Evolutionary conservation across 2,888 invertebrate genomes (phyloP).

Genomic region (Nemotelus nigrinus): DNA sequence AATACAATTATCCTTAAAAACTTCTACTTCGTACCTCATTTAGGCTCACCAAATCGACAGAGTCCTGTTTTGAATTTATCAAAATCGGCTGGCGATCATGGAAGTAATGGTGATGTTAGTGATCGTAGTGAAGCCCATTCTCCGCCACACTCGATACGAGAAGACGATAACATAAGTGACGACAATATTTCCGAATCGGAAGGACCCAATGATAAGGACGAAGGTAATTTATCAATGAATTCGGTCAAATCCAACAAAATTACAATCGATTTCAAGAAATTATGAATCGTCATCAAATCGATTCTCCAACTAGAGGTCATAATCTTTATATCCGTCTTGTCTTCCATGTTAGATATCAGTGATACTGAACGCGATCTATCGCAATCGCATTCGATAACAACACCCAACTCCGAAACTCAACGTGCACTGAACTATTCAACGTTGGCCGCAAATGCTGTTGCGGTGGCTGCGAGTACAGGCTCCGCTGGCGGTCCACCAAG

Average conservation of each 20-base stretch:
- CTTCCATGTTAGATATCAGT: slow-evolving; percentile 70
- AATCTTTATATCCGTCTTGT: background rate
- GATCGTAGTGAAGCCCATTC: slow-evolving; percentile 71
- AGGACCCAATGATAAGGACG: slow-evolving; percentile 79
- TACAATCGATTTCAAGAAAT: slow-evolving; percentile 6
- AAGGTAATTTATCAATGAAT: slow-evolving; percentile 59
- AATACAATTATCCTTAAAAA: too few relatives aligned
- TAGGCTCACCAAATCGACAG: slow-evolving; percentile 83
- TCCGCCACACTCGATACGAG: slow-evolving; percentile 71
- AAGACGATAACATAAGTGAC: slow-evolving; percentile 83
- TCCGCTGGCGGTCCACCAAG: slow-evolving; percentile 61
- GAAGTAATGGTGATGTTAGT: slow-evolving; percentile 70
- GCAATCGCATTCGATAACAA: slow-evolving; percentile 70
- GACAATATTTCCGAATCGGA: slow-evolving; percentile 89
- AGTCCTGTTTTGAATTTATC: slow-evolving; percentile 93
- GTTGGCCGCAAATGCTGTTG: slow-evolving; percentile 73
- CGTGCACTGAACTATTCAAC: slow-evolving; percentile 83
- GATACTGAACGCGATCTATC: slow-evolving; percentile 78
- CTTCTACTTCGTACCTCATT: too few relatives aligned
- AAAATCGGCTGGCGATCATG: slow-evolving; percentile 85
- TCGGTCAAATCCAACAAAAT: background rate
- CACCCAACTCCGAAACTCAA: slow-evolving; percentile 65
- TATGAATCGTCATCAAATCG: background rate
- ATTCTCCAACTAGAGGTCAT: background rate
- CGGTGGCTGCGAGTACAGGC: slow-evolving; percentile 61